Evolutionary conservation across 2,797 vertebrate species (phyloP).

Genomic region (Uromys caudimaculatus): DNA sequence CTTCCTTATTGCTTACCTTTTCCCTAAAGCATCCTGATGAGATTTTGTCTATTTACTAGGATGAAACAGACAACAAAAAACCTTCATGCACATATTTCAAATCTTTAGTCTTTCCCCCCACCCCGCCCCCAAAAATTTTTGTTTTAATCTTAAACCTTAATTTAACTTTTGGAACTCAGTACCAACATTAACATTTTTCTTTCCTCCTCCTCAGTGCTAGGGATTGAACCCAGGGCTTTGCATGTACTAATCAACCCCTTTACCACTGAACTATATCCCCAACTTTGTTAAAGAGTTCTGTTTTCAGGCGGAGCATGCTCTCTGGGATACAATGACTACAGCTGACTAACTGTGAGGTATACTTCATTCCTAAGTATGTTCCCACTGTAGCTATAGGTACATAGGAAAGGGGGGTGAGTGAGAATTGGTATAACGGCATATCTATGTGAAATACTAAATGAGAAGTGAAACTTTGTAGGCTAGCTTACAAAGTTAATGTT

Average conservation of each 20-base stretch:
- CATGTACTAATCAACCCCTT: not conserved
- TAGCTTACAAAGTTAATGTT: not conserved
- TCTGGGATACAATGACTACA: slow-evolving; percentile 1
- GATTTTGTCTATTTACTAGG: slow-evolving; percentile 29
- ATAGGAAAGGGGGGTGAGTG: not conserved
- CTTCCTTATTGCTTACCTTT: slow-evolving; percentile 26
- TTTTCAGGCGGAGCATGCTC: not conserved
- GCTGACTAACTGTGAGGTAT: not conserved
- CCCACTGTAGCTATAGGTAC: slow-evolving; percentile 18
- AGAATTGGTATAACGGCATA: not conserved
- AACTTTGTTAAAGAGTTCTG: not conserved
- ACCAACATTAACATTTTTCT: not conserved
- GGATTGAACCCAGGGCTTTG: not conserved
- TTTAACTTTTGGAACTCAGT: slow-evolving; percentile 41
- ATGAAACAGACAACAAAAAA: not conserved
- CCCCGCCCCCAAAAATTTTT: not conserved
- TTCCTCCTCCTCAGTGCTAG: not conserved
- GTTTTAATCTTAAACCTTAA: slow-evolving; percentile 47
- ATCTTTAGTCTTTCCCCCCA: not conserved
- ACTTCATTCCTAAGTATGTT: slow-evolving; percentile 30
- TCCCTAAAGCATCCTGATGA: not conserved
- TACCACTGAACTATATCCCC: not conserved
- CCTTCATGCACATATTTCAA: not conserved
- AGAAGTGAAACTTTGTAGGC: not conserved
- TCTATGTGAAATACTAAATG: not conserved